Conservation (phyloP, 64 coral and sea anemone genomes). For the Montipora capricornis region DNA sequence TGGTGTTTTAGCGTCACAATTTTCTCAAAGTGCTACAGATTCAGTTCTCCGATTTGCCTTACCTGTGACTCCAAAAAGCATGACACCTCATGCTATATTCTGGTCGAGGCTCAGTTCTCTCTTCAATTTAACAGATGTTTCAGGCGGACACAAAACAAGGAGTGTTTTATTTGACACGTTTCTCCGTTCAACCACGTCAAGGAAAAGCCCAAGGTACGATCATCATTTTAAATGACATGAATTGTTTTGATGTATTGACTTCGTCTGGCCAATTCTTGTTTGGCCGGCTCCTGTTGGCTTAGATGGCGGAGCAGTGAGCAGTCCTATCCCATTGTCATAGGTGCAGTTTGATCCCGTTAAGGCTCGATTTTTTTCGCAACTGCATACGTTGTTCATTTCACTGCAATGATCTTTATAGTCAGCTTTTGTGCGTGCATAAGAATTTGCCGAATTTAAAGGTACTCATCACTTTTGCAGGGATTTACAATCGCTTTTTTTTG, state of each 20-base stretch:
- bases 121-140: background rate
- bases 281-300: no score
- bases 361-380: no score
- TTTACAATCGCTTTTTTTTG: no score
- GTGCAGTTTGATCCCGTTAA: no score
- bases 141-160: background rate
- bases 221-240: background rate
- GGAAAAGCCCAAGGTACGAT: slow-evolving; percentile 15
- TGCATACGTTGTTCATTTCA: no score
- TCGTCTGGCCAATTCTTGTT: no score
- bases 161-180: background rate
- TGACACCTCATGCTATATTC: slow-evolving; percentile 23
- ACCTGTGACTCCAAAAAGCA: slow-evolving; percentile 1
- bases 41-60: background rate
- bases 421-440: background rate
- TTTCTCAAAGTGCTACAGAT: background rate
- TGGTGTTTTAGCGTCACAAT: background rate
- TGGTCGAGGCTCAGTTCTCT: slow-evolving; percentile 22
- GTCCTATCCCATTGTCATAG: no score
- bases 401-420: no score
- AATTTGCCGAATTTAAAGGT: background rate
- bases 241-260: background rate
- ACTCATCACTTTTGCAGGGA: no score
- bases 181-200: background rate
- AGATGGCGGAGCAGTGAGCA: no score